Percentiles rank a stretch among this genome's conserved stretches.
These are phyloP conservation scores for Parazoanthus atlanticus DNA, from an alignment of 92 coral and sea anemone genomes.

Conservation along the genomic window DNA sequence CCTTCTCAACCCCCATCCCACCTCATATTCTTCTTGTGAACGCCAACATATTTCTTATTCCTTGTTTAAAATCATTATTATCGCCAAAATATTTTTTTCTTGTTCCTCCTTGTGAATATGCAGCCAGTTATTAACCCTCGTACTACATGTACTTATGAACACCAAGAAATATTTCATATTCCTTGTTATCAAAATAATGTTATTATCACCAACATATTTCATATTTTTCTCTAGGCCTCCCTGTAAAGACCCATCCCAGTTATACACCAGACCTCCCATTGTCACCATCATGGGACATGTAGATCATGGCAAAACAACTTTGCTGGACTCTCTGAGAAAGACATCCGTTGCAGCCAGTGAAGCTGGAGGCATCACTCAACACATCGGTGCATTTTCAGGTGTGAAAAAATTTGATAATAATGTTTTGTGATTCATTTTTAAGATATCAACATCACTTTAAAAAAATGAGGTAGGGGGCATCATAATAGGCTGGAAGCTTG, in stretches of 20 bases:
- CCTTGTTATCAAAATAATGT: no score
- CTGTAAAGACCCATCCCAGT: slow-evolving; percentile 30
- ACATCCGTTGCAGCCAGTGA: slow-evolving; percentile 93
- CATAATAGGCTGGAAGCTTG: no score
- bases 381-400: slow-evolving; percentile 99
- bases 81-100: not conserved
- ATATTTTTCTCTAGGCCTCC: slow-evolving; percentile 38
- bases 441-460: no score
- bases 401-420: not conserved
- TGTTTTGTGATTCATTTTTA: not conserved
- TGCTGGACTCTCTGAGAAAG: slow-evolving; percentile 82
- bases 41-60: not conserved
- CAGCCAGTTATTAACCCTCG: no score
- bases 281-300: slow-evolving; percentile 99
- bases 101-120: slow-evolving; percentile 28
- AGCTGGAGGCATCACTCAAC: slow-evolving; percentile 98
- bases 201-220: not conserved
- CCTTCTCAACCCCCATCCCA: not conserved
- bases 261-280: slow-evolving; percentile 81
- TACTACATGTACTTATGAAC: no score
- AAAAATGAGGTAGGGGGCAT: no score
- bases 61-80: no score
- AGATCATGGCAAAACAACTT: slow-evolving; percentile 96
- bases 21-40: not conserved
- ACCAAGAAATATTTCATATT: not conserved